These are phyloP conservation scores for Strix aluco DNA, from an alignment of 2,113 vertebrate genomes.

Conservation along the genomic window DNA sequence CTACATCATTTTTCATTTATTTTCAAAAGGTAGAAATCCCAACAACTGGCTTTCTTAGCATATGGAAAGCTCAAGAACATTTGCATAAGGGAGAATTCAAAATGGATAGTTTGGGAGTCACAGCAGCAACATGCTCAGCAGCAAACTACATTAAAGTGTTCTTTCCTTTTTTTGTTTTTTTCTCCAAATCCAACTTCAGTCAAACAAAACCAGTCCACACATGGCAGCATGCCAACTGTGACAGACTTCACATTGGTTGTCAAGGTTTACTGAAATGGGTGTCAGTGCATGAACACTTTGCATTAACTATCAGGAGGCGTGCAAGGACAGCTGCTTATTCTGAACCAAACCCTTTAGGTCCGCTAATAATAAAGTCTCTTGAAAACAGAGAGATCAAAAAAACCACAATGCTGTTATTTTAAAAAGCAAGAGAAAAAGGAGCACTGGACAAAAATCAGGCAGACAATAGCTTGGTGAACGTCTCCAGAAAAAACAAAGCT, in stretches of 20 bases:
- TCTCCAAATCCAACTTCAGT: background rate
- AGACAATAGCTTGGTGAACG: background rate
- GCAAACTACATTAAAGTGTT: background rate
- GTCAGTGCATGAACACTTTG: background rate
- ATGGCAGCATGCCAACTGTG: background rate
- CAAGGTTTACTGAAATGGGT: background rate
- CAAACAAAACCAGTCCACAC: background rate
- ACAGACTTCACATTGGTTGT: background rate
- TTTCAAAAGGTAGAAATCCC: background rate
- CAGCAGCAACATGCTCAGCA: background rate
- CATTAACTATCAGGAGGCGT: background rate
- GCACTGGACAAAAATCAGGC: background rate
- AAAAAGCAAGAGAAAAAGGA: background rate
- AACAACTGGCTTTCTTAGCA: background rate
- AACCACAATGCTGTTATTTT: background rate
- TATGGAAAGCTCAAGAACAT: background rate
- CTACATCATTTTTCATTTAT: background rate
- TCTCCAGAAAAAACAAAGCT: background rate
- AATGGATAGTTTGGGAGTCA: background rate
- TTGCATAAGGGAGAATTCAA: background rate
- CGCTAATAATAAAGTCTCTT: background rate
- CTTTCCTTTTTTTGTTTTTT: no score
- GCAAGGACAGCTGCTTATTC: background rate
- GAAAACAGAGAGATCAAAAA: background rate
- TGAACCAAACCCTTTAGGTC: background rate